phyloP scores from a whole-genome alignment of 2,797 vertebrate genomes.

The Melanogrammus aeglefinus region DNA sequence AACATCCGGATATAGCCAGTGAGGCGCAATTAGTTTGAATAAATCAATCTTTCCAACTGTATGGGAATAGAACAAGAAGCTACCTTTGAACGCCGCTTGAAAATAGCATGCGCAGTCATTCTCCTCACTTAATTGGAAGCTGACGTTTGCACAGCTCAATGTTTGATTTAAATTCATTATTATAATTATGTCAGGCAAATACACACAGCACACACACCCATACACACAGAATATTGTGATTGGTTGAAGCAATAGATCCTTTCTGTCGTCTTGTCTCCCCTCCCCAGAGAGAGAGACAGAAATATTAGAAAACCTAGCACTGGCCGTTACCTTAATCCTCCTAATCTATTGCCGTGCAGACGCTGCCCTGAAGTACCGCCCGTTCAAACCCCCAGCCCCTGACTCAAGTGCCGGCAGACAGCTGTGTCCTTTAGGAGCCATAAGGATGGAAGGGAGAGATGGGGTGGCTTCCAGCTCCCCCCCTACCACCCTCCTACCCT shows the following conservation, averaged over 20 bases:
- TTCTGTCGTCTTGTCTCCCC: not conserved
- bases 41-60: not conserved
- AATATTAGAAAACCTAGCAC: not conserved
- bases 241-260: not conserved
- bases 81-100: not conserved
- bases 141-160: not conserved
- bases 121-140: not conserved
- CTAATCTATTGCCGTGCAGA: not conserved
- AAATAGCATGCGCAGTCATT: not conserved
- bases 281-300: not conserved
- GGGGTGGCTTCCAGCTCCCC: not conserved
- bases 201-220: not conserved
- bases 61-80: not conserved
- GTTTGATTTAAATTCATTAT: not conserved
- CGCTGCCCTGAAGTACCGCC: not conserved
- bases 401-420: constrained; percentile 25
- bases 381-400: constrained; percentile 15
- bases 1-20: not conserved
- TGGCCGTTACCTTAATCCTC: not conserved
- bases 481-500: not conserved
- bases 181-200: not conserved
- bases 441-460: constrained; percentile 47
- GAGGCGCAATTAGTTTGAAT: not conserved
- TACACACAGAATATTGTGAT: not conserved
- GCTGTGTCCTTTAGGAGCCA: constrained; percentile 53